phyloP scores from a whole-genome alignment of 2,888 invertebrate species.

The Trachelus stipa region DNA sequence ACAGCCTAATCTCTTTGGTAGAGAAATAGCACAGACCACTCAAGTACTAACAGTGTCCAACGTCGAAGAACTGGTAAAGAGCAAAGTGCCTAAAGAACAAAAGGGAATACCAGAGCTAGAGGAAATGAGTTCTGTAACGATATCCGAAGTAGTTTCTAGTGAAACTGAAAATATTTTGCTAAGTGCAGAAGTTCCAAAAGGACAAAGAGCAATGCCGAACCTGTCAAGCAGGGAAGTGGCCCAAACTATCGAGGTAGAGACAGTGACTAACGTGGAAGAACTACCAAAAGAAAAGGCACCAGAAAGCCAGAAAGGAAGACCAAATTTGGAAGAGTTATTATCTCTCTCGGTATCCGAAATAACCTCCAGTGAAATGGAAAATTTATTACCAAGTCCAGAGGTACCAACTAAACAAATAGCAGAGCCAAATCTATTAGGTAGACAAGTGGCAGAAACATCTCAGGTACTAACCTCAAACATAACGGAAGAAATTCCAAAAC shows the following conservation, averaged over 20 bases:
- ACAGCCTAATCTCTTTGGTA: constrained; percentile 55
- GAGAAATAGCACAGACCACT: constrained; percentile 57
- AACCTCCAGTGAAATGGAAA: constrained; percentile 60
- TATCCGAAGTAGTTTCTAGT: constrained; percentile 23
- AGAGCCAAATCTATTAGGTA: constrained; percentile 49
- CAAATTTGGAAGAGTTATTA: constrained; percentile 38
- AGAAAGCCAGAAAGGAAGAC: constrained; percentile 33
- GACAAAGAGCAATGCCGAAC: constrained; percentile 48
- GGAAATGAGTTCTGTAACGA: constrained; percentile 43
- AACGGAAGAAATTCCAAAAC: constrained; percentile 47
- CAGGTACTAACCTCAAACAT: constrained; percentile 48
- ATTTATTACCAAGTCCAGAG: constrained; percentile 46
- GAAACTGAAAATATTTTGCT: constrained; percentile 13
- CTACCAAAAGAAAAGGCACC: constrained; percentile 30
- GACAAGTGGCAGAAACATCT: constrained; percentile 61
- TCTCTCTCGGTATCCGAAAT: constrained; percentile 53
- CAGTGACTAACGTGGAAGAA: constrained; percentile 31
- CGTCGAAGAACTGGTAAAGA: constrained; percentile 37
- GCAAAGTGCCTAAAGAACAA: constrained; percentile 41
- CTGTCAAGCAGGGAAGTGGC: constrained; percentile 43
- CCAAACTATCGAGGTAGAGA: constrained; percentile 42
- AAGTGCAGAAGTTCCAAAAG: constrained; percentile 39
- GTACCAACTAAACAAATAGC: constrained; percentile 55
- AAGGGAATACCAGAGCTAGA: constrained; percentile 48
- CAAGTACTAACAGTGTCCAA: constrained; percentile 49